Evolutionary conservation across 2,888 invertebrate genomes (phyloP).

Genomic region (Pristionchus maxplancki): DNA sequence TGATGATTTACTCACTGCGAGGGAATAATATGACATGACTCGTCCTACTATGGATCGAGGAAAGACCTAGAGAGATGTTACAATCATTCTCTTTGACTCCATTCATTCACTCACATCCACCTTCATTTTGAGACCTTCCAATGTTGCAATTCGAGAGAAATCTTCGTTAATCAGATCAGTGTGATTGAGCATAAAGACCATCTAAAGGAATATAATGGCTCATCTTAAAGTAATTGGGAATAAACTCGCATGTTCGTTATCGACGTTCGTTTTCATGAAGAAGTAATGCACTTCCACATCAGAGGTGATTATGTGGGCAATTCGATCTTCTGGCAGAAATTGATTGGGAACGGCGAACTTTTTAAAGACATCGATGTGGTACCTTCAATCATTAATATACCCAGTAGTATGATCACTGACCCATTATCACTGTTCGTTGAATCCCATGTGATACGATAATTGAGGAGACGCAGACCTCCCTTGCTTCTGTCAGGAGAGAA

Average conservation of each 20-base stretch:
- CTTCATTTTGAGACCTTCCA: neutral
- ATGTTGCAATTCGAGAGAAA: neutral
- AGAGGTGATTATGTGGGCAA: neutral
- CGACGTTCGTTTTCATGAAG: neutral
- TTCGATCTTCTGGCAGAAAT: neutral
- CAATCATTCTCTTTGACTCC: neutral
- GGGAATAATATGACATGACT: neutral
- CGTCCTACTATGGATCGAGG: neutral
- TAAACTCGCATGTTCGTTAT: neutral
- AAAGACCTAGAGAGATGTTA: neutral
- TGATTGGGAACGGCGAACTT: neutral
- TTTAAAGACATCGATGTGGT: neutral
- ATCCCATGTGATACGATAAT: conserved; percentile 17
- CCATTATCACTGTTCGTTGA: neutral
- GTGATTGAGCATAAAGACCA: neutral
- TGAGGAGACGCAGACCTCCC: neutral
- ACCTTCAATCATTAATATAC: neutral
- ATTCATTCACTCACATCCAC: neutral
- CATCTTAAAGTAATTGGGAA: neutral
- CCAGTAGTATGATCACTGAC: neutral
- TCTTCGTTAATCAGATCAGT: neutral
- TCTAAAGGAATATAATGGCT: neutral
- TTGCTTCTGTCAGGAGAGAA: neutral
- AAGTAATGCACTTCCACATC: neutral
- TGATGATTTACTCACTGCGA: neutral